A percentile compares a stretch with the other conserved stretches of the same genome.
Conservation (phyloP, 2,888 invertebrate genomes). For the Ormyrus pomaceus region DNA sequence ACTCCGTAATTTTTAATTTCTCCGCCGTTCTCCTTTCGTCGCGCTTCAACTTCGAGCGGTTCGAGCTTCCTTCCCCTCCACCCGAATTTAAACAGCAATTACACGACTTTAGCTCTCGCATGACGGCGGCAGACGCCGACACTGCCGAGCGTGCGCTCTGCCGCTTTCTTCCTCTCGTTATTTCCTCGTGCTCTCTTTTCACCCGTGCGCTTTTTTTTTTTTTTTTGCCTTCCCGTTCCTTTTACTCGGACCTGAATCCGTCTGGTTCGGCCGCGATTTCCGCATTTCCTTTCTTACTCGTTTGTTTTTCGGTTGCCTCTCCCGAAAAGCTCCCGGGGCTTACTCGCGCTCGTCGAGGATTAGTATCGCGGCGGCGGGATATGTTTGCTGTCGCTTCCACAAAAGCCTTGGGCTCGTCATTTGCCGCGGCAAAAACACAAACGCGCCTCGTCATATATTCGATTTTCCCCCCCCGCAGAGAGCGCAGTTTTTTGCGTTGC, state of each 20-base stretch:
- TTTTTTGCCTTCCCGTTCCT: too few relatives aligned
- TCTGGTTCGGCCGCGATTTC: constrained; percentile 18
- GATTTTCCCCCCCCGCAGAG: too few relatives aligned
- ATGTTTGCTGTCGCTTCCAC: too few relatives aligned
- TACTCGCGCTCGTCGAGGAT: too few relatives aligned
- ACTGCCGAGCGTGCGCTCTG: constrained; percentile 2
- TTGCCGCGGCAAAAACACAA: too few relatives aligned
- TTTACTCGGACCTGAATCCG: not conserved
- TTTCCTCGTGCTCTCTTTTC: not conserved
- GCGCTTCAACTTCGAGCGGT: constrained; percentile 36
- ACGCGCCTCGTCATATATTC: not conserved
- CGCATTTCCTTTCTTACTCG: not conserved
- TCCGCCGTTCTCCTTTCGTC: constrained; percentile 6
- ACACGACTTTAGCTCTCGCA: constrained; percentile 44
- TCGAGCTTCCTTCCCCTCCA: constrained; percentile 3
- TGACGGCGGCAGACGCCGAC: constrained; percentile 1
- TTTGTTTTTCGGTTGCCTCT: too few relatives aligned
- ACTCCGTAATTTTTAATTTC: constrained; percentile 26
- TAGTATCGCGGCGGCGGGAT: too few relatives aligned
- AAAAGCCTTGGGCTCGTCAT: too few relatives aligned
- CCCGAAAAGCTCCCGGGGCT: too few relatives aligned
- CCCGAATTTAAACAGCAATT: constrained; percentile 53
- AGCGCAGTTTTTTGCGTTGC: too few relatives aligned
- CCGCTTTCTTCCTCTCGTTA: not conserved
- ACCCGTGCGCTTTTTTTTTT: not conserved